Conservation (phyloP, 92 coral and sea anemone species). For the Bergia puertoricense region DNA sequence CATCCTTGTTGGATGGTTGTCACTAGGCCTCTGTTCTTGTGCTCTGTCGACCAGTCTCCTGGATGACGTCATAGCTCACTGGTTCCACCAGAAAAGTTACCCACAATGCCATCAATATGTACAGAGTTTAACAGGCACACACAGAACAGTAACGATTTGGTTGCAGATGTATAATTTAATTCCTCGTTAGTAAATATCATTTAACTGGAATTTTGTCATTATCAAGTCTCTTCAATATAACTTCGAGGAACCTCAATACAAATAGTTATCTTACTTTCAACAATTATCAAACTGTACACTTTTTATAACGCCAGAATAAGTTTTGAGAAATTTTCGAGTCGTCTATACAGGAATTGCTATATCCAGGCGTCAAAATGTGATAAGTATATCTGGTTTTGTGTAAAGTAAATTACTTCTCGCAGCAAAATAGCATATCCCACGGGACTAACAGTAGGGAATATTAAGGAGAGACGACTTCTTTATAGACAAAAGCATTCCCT, state of each 20-base stretch:
- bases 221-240: slow-evolving; percentile 39
- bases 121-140: too few species aligned
- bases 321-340: background rate
- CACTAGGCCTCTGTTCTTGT: too few species aligned
- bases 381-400: background rate
- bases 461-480: too few species aligned
- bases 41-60: too few species aligned
- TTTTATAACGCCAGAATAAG: slow-evolving; percentile 21
- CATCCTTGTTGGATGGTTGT: too few species aligned
- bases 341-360: slow-evolving; percentile 1
- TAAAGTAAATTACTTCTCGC: background rate
- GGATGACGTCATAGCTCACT: too few species aligned
- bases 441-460: background rate
- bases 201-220: slow-evolving; percentile 50
- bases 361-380: background rate
- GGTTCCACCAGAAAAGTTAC: too few species aligned
- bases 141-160: background rate
- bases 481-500: too few species aligned
- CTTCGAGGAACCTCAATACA: slow-evolving; percentile 62
- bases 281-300: slow-evolving; percentile 73
- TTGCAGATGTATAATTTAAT: slow-evolving; percentile 62
- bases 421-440: background rate
- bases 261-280: slow-evolving; percentile 68
- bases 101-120: too few species aligned
- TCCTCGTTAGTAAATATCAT: slow-evolving; percentile 60